A percentile compares a stretch with the other conserved stretches of the same genome.
Evolutionary conservation across 2,113 vertebrate genomes (phyloP).

Genomic region (Cyanistes caeruleus): DNA sequence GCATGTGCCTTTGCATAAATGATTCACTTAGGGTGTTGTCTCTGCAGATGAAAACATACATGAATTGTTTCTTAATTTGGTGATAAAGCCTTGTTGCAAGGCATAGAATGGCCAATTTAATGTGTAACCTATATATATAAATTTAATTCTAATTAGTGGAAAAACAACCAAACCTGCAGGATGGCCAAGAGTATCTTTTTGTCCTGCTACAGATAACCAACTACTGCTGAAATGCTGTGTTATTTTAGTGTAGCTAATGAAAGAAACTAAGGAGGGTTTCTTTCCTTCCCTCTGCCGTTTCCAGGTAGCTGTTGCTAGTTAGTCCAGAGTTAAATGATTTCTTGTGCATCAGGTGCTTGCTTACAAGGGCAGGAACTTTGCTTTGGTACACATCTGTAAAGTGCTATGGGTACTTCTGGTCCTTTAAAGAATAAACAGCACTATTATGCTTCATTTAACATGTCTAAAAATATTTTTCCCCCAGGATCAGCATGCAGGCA

Average conservation of each 20-base stretch:
- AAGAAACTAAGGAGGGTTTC: neutral
- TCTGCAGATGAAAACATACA: neutral
- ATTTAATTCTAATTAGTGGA: neutral
- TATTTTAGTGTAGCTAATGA: neutral
- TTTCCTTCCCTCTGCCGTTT: neutral
- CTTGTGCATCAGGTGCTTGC: neutral
- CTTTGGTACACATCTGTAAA: neutral
- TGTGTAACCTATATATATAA: neutral
- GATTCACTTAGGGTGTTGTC: neutral
- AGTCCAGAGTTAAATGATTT: neutral
- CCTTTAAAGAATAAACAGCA: constrained; percentile 43
- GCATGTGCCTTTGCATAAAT: neutral
- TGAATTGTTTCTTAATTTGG: neutral
- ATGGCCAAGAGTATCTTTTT: neutral
- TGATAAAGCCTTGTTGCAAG: neutral
- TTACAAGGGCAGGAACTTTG: constrained; percentile 2
- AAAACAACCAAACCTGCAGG: neutral
- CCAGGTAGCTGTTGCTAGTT: neutral
- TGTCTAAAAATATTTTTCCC: constrained; percentile 57
- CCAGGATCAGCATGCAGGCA: neutral
- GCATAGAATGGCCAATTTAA: neutral
- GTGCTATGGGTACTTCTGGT: neutral
- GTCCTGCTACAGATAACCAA: neutral
- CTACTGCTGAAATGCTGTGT: neutral
- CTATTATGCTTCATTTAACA: constrained; percentile 36